These are phyloP conservation scores for Cyphomyrus plagiostoma DNA, from an alignment of 2,113 vertebrate species.

Conservation along the genomic window DNA sequence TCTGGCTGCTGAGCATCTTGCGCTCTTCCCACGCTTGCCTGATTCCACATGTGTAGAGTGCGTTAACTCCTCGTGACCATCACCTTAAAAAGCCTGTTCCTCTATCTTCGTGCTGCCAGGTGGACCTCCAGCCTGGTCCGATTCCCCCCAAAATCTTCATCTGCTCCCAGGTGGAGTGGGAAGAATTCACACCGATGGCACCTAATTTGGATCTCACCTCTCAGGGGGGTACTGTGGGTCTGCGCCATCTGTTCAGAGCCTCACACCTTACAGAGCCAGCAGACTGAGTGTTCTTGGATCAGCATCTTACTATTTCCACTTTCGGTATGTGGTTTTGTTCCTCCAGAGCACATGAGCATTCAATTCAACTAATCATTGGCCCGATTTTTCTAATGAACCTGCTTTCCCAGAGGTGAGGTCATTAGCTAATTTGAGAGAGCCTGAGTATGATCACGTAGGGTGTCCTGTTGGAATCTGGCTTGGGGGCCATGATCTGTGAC, in stretches of 20 bases:
- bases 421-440: background rate
- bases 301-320: background rate
- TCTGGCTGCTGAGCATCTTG: background rate
- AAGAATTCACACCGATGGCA: background rate
- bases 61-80: background rate
- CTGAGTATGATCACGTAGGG: background rate
- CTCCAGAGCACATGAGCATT: background rate
- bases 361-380: constrained; percentile 4
- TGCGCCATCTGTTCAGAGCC: background rate
- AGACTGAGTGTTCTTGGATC: background rate
- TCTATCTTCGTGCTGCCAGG: background rate
- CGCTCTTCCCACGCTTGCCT: background rate
- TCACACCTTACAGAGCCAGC: background rate
- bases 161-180: background rate
- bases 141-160: background rate
- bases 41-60: background rate
- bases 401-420: background rate
- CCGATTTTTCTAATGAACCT: background rate
- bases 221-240: background rate
- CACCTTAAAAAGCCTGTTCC: too few species aligned
- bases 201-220: background rate
- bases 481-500: background rate
- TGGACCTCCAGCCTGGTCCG: background rate
- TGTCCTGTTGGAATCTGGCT: background rate
- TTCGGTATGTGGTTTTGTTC: background rate